These are phyloP conservation scores for Dasypogon diadema DNA, from an alignment of 2,888 invertebrate genomes.

Conservation along the genomic window DNA sequence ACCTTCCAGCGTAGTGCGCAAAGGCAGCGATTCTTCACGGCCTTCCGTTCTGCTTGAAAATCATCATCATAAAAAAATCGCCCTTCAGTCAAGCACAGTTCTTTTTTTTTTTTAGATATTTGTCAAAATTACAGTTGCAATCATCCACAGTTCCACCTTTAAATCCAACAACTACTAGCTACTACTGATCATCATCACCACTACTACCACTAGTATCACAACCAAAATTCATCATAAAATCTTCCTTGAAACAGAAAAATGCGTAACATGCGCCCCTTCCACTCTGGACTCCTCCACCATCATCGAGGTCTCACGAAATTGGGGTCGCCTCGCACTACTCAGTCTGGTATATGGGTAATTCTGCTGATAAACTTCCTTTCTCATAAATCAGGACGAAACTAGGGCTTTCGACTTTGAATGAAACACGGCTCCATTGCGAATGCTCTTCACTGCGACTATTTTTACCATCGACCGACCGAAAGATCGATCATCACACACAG, in stretches of 20 bases:
- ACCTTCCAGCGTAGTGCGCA: conserved; percentile 13
- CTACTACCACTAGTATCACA: conserved; percentile 35
- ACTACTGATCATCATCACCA: conserved; percentile 43
- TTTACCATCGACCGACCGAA: conserved; percentile 9
- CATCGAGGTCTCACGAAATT: conserved; percentile 29
- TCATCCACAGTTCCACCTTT: conserved; percentile 46
- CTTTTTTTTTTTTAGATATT: conserved; percentile 13
- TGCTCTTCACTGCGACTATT: conserved; percentile 14
- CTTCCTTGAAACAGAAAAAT: conserved; percentile 33
- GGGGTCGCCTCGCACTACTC: conserved; percentile 5
- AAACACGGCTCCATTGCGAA: background rate
- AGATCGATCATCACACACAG: conserved; percentile 37
- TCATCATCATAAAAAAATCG: conserved; percentile 23
- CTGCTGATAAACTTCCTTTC: conserved; percentile 16
- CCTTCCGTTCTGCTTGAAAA: conserved; percentile 22
- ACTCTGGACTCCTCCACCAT: conserved; percentile 27
- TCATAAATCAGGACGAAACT: conserved; percentile 3
- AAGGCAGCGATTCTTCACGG: conserved; percentile 35
- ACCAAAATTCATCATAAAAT: conserved; percentile 48
- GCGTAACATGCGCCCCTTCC: conserved; percentile 27
- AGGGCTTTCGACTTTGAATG: conserved; percentile 27
- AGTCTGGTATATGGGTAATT: background rate
- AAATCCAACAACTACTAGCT: conserved; percentile 48
- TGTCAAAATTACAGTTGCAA: conserved; percentile 45
- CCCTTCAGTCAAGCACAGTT: conserved; percentile 37